Evolutionary conservation across 30 jellyfish, hydroid and myxozoan species (phyloP).

Genomic region (Cassiopea xamachana): DNA sequence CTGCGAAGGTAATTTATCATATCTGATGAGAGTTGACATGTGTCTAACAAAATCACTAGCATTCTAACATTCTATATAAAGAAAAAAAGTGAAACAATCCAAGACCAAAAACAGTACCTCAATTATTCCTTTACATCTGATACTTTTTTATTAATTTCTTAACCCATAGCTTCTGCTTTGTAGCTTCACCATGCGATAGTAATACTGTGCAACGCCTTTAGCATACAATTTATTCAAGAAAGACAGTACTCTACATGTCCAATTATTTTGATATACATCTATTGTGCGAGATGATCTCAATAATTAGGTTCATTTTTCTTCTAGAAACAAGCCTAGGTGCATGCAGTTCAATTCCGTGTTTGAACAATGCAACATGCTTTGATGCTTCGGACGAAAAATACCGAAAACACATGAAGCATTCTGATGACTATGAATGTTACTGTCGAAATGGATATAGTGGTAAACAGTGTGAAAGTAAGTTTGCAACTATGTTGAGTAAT

Average conservation of each 20-base stretch:
- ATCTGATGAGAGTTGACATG: no score
- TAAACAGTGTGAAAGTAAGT: slow-evolving; percentile 83
- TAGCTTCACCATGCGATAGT: no score
- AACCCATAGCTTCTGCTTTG: no score
- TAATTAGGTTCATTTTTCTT: neutral
- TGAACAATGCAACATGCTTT: slow-evolving; percentile 87
- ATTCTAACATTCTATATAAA: neutral
- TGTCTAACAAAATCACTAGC: no score
- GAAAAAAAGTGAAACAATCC: no score
- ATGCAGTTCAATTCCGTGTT: slow-evolving; percentile 92
- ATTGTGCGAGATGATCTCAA: neutral
- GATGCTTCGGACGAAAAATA: slow-evolving; percentile 84
- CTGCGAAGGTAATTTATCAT: slow-evolving; percentile 84
- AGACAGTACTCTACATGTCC: neutral
- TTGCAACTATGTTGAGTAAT: neutral
- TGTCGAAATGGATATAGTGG: slow-evolving; percentile 88
- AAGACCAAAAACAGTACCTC: no score
- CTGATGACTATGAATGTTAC: slow-evolving; percentile 90
- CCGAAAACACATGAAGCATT: slow-evolving; percentile 65
- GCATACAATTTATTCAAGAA: no score
- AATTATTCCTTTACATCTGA: no score
- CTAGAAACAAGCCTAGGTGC: slow-evolving; percentile 84
- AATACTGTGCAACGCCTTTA: no score
- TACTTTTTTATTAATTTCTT: no score
- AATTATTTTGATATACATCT: neutral